Evolutionary conservation across 2,113 vertebrate species (phyloP), one percentile per base, ranked within the genome.

Genomic region (Callipepla californica): DNA sequence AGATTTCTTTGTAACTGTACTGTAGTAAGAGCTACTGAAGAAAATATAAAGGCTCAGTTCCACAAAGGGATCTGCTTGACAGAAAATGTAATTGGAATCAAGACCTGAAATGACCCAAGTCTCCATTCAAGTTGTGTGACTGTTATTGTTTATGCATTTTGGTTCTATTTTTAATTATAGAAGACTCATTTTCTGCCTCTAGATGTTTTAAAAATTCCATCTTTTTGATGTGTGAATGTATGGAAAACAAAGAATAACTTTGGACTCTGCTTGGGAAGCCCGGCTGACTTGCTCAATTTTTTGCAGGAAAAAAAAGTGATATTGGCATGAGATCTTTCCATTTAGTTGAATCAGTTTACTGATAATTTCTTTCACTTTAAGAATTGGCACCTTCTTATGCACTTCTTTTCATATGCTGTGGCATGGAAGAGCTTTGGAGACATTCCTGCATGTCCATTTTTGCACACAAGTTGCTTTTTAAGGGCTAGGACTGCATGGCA

Each of bases 11-110:
- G 21, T 89, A 93, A 93, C 72, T 85, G 62, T 89, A 74, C 63
- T 1, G 0, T 70, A 40, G 55, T 50, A 91, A 87, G 57, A 62
- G 62, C 57, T 92, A 19, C 77, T 62, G 73, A 86, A 78, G 82
- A 61, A 90, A 92, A 86, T 84, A 83, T 9, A 22, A 77, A 70
- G n/a, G 61, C 82, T 94, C 48, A 25, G 66, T 81, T 93, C 68
- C 61, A 61, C 65, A 87, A 89, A 75, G n/a, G 42, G 38, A 90
- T 91, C 48, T 30, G 45, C 82, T 87, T 91, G 87, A 84, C 69
- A 95, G 93, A 67, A 90, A 85, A 68, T 65, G 48, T 94, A 94
- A 94, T 94, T 95, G 95, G 48, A 85, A 72, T 94, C 79, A 90
- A 65, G 85, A 77, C 80, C 91, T 78, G 69, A 94, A 50, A 34